Evolutionary conservation across 2,797 vertebrate species (phyloP), one percentile per base, ranked within the genome.

Genomic region (Pangasius larnaudii): DNA sequence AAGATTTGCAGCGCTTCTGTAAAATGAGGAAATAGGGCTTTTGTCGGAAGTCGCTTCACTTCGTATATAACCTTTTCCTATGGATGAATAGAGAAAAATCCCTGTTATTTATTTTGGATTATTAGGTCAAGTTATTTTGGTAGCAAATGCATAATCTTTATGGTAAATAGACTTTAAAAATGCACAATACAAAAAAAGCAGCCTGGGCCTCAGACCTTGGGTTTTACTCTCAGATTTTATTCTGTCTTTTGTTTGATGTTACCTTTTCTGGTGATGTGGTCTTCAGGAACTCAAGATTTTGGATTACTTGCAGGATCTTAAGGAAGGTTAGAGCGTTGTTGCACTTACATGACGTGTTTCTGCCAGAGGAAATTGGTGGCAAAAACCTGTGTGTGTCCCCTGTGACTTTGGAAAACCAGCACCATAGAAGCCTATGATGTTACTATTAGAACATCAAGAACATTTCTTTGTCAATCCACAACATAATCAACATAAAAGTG

Each of bases 1-100:
- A 88, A 87, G 90, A 89, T 85, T 91, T 86, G 88, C 88, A 61
- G 86, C 90, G 91, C 87, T 88, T 77, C 84, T 84, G 89, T 92
- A 92, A 93, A 94, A 92, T 90, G 90, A 91, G 89, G 89, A 90
- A 91, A 90, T 84, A 27, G 90, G 86, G 90, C 84, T 78, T 92
- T 87, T 90, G 92, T 89, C 85, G 88, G 80, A 93, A 92, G 90
- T 87, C 91, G 89, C 88, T 92, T 90, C 91, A 90, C 90, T 92
- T 86, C 10, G 46, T 53, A 83, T 27, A 27, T 67, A 61, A 88
- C 42, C 71, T 46, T 86, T 84, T 79, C 24, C 58, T 80, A 5
- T 14, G 46, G 30, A 72, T 83, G 46, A 84, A 88, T 33, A 79
- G 74, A 88, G 39, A 46, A 30, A 84, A 75, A 80, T 56, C 56